These are phyloP conservation scores for Terebella lapidaria DNA, from an alignment of 2,888 invertebrate genomes.

Conservation along the genomic window DNA sequence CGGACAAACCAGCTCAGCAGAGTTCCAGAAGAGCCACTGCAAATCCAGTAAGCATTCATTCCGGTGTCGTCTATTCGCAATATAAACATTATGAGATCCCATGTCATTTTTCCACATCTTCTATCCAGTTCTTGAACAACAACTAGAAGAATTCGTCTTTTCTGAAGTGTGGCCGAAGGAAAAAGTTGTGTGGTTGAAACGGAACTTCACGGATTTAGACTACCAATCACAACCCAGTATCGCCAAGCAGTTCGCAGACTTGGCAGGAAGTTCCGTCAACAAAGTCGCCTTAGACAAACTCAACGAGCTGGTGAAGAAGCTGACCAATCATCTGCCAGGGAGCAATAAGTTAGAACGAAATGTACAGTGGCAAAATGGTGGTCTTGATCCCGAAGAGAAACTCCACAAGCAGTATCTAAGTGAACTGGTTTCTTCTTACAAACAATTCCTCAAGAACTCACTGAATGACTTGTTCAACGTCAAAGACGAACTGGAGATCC, in stretches of 20 bases:
- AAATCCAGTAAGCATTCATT: constrained; percentile 2
- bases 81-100: too few species aligned
- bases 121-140: constrained; percentile 7
- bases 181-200: constrained; percentile 6
- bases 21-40: constrained; percentile 5
- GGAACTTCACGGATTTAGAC: background rate
- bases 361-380: background rate
- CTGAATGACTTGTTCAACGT: constrained; percentile 4
- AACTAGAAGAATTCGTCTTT: constrained; percentile 8
- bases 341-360: constrained; percentile 2
- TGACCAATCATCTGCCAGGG: constrained; percentile 6
- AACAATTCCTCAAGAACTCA: background rate
- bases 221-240: too few species aligned
- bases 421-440: background rate
- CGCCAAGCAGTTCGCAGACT: background rate
- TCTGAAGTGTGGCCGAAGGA: background rate
- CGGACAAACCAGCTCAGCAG: background rate
- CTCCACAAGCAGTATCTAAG: constrained; percentile 3
- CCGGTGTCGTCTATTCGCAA: too few species aligned
- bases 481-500: background rate
- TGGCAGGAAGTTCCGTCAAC: constrained; percentile 2
- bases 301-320: constrained; percentile 3
- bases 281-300: constrained; percentile 7
- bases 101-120: too few species aligned
- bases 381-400: background rate